Conservation (phyloP, 2,888 invertebrate species). For the Mesochorus sp. region DNA sequence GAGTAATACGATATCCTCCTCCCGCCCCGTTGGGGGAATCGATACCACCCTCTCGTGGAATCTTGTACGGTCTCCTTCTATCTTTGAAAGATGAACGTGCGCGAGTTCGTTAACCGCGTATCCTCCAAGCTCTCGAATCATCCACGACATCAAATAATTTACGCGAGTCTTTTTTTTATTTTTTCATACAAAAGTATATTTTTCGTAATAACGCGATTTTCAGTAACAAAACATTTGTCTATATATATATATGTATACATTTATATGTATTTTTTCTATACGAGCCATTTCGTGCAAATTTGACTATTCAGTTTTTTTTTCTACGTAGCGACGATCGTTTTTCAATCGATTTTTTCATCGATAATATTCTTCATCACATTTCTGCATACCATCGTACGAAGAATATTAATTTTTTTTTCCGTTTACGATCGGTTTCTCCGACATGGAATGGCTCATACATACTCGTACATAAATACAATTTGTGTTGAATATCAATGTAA, state of each 20-base stretch:
- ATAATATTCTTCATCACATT: no score
- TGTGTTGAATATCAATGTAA: no score
- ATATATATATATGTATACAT: constrained; percentile 29
- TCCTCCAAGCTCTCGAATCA: background rate
- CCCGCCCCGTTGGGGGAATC: constrained; percentile 71
- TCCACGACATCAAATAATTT: background rate
- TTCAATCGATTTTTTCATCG: no score
- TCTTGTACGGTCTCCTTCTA: constrained; percentile 77
- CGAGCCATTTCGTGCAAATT: no score
- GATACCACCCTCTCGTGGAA: constrained; percentile 73
- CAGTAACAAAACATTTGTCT: constrained; percentile 58
- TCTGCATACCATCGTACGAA: no score
- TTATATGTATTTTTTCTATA: background rate
- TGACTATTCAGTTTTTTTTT: no score
- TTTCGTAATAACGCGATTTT: constrained; percentile 49
- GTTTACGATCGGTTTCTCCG: no score
- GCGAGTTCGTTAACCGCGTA: constrained; percentile 62
- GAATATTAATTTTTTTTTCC: no score
- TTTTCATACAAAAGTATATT: constrained; percentile 57
- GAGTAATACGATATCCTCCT: constrained; percentile 74
- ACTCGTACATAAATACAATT: no score
- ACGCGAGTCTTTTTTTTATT: background rate
- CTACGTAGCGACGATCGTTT: no score
- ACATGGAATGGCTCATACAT: no score
- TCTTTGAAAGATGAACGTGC: constrained; percentile 1